Conservation (phyloP, 64 coral and sea anemone genomes). For the Actinia equina region DNA sequence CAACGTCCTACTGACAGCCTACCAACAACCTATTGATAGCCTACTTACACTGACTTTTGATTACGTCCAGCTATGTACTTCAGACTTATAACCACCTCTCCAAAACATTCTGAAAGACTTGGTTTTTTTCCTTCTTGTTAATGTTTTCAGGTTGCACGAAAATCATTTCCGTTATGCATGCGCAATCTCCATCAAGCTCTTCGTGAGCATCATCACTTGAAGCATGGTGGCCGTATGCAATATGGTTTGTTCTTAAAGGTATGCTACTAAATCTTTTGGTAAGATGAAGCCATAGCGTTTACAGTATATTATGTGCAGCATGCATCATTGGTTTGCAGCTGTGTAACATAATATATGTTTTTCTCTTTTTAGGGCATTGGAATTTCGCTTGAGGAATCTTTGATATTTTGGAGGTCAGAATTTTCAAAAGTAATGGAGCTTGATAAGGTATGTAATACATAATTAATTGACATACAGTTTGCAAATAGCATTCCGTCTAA, state of each 20-base stretch:
- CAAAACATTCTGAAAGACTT: too few relatives aligned
- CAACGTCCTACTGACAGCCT: too few relatives aligned
- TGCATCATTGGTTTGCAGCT: background rate
- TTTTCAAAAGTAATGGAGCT: conserved; percentile 94
- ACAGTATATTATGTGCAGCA: background rate
- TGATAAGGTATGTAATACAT: conserved; percentile 62
- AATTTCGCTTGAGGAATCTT: conserved; percentile 82
- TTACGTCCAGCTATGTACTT: too few relatives aligned
- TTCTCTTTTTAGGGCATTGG: conserved; percentile 75
- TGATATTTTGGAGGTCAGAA: conserved; percentile 92
- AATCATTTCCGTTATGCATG: conserved; percentile 87
- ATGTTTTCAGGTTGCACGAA: conserved; percentile 69
- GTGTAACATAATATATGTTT: too few relatives aligned
- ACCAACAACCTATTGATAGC: too few relatives aligned
- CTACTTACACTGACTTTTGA: too few relatives aligned
- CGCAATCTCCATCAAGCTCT: conserved; percentile 84
- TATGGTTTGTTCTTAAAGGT: conserved; percentile 97
- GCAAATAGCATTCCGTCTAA: too few relatives aligned
- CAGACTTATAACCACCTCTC: too few relatives aligned
- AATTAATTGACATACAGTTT: background rate
- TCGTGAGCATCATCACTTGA: conserved; percentile 86
- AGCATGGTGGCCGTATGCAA: conserved; percentile 88
- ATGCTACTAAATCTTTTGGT: background rate
- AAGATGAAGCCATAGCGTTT: background rate
- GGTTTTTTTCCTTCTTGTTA: too few relatives aligned